Evolutionary conservation across 2,797 vertebrate genomes (phyloP), one percentile per base, ranked within the genome.

Genomic region (Pogonophryne albipinna): DNA sequence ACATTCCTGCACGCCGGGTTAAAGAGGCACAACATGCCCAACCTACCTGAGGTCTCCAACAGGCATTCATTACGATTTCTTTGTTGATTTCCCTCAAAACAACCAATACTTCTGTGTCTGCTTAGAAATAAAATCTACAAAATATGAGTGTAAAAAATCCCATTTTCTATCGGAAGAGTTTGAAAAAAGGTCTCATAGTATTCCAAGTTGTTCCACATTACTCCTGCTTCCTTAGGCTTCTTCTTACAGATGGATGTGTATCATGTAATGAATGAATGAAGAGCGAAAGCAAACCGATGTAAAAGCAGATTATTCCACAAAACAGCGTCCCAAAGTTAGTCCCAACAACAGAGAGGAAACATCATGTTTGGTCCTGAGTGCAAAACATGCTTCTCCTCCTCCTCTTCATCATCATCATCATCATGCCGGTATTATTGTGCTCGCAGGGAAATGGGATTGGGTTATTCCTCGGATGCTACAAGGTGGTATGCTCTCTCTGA

Each of bases 1-100:
- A 19, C 11, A 46, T 34, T 66, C 34, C 49, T 47, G 19, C 19
- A 34, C 7, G 9, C 10, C 0, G 2, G 6, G 15, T 41, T 20
- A 31, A 38, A 15, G 57, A 51, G 69, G 63, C 66, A 64, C 51
- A 53, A 23, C 11, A 9, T 20, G 55, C n/a, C n/a, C 17, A 41
- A 56, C 84, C 44, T 53, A 93, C 92, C 93, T 90, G 87, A 66
- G 19, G 89, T 75, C 56, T 92, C 91, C 92, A 93, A 49, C 92
- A 92, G n/a, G 89, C 83, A 56, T 83, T 91, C 92, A 93, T 93
- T 7, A 4, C 72, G 58, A 71, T 3, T 11, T 38, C 23, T 46
- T 1, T 38, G 63, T 4, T 2, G 45, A 27, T 59, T 81, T 60
- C 10, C 10, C 17, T 46, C 13, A 55, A 45, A 51, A 65, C 44